A percentile compares a stretch with the other conserved stretches of the same genome.
Conservation (phyloP, 1,140 invertebrate species). For the Acyrthosiphon pisum region DNA sequence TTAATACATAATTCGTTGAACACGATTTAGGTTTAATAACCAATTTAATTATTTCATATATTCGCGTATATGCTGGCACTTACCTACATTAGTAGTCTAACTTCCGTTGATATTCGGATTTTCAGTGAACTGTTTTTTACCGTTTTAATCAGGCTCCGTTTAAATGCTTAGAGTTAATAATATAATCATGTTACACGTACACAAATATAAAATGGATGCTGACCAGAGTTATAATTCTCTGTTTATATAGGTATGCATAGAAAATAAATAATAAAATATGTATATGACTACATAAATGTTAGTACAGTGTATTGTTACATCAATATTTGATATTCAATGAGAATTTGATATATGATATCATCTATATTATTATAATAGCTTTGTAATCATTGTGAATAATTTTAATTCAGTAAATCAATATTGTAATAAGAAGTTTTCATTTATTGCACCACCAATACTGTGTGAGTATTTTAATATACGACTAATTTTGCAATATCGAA, state of each 20-base stretch:
- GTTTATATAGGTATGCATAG: not conserved
- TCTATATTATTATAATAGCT: not conserved
- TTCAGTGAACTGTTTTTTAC: conserved; percentile 5
- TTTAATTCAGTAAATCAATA: not conserved
- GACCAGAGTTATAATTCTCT: not conserved
- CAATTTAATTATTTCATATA: not conserved
- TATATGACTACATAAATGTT: not conserved
- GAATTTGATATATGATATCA: too few relatives aligned
- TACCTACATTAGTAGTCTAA: not conserved
- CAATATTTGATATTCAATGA: not conserved
- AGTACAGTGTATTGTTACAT: not conserved
- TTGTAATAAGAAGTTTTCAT: not conserved
- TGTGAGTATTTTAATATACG: not conserved
- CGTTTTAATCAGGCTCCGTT: not conserved
- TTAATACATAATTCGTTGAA: not conserved
- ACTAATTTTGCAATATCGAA: not conserved
- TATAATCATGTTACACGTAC: not conserved
- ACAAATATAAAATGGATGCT: not conserved
- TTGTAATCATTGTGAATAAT: not conserved
- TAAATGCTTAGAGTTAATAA: not conserved
- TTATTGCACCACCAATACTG: not conserved
- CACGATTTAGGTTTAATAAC: not conserved
- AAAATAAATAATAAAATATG: not conserved
- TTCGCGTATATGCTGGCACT: not conserved
- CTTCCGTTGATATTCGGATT: not conserved